Evolutionary conservation across 2,888 invertebrate species (phyloP).

Genomic region (Gymnosoma rotundatum): DNA sequence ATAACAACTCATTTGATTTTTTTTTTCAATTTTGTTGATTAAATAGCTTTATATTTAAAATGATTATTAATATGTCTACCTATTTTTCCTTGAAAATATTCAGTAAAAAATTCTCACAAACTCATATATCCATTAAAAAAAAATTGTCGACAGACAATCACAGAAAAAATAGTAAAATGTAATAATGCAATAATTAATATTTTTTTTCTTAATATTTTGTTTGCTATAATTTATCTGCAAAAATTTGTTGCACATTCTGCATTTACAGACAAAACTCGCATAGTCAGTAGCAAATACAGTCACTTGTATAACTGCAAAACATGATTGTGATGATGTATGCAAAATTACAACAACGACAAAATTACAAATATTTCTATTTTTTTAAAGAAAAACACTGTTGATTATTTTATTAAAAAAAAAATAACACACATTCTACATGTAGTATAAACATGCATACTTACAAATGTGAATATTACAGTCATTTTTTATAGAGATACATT

Average conservation of each 20-base stretch:
- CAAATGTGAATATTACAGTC: conserved; percentile 42
- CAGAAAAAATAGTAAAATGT: neutral
- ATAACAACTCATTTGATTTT: too few relatives aligned
- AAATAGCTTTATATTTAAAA: too few relatives aligned
- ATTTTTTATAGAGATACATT: conserved; percentile 44
- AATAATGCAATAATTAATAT: neutral
- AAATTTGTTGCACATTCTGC: conserved; percentile 71
- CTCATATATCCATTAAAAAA: neutral
- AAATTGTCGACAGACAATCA: conserved; percentile 24
- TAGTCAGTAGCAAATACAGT: conserved; percentile 17
- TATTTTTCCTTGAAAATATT: neutral
- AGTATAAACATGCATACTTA: neutral
- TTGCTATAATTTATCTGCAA: conserved; percentile 79
- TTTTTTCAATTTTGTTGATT: too few relatives aligned
- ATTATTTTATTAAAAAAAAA: conserved; percentile 29
- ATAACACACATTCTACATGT: neutral
- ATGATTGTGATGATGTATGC: conserved; percentile 66
- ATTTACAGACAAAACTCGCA: conserved; percentile 38
- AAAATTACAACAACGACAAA: conserved; percentile 57
- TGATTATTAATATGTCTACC: too few relatives aligned
- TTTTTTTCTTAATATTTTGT: conserved; percentile 23
- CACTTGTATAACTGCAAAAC: conserved; percentile 32
- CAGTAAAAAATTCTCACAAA: conserved; percentile 23
- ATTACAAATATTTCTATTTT: neutral
- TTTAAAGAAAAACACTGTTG: conserved; percentile 21